phyloP scores from a whole-genome alignment of 2,888 invertebrate species.

The Pammene aurita region DNA sequence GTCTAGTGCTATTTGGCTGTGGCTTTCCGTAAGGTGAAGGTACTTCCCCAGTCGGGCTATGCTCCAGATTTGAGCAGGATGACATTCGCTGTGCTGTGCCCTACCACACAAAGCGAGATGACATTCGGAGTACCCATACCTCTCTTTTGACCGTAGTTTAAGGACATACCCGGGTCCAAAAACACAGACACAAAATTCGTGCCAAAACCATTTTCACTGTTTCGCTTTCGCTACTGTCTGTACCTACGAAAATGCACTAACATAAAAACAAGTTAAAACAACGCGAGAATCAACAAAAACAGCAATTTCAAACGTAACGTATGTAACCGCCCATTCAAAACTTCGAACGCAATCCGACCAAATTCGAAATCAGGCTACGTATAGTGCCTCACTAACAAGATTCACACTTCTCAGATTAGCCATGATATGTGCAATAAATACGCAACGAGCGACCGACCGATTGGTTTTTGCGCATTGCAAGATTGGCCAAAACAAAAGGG shows the following conservation, averaged over 20 bases:
- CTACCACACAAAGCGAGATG: no score
- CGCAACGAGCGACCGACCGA: conserved; percentile 32
- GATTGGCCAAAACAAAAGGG: conserved; percentile 14
- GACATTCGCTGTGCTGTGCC: no score
- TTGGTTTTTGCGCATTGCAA: conserved; percentile 25
- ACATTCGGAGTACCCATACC: no score
- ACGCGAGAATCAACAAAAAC: not conserved
- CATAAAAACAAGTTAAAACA: not conserved
- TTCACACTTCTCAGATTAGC: not conserved
- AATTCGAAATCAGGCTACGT: not conserved
- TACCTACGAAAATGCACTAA: not conserved
- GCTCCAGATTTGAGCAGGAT: no score
- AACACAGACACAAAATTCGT: no score
- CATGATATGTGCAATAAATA: conserved; percentile 31
- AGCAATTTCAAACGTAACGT: conserved; percentile 7
- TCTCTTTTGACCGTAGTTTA: no score
- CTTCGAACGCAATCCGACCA: not conserved
- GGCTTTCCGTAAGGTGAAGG: no score
- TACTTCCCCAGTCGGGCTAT: no score
- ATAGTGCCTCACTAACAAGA: not conserved
- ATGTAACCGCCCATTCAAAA: conserved; percentile 21
- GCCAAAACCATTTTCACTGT: no score
- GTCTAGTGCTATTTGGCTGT: no score
- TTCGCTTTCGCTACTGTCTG: not conserved
- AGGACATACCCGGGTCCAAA: no score